Evolutionary conservation across 2,797 vertebrate genomes (phyloP), one percentile per base, ranked within the genome.

Genomic region (Adrianichthys oophorus): DNA sequence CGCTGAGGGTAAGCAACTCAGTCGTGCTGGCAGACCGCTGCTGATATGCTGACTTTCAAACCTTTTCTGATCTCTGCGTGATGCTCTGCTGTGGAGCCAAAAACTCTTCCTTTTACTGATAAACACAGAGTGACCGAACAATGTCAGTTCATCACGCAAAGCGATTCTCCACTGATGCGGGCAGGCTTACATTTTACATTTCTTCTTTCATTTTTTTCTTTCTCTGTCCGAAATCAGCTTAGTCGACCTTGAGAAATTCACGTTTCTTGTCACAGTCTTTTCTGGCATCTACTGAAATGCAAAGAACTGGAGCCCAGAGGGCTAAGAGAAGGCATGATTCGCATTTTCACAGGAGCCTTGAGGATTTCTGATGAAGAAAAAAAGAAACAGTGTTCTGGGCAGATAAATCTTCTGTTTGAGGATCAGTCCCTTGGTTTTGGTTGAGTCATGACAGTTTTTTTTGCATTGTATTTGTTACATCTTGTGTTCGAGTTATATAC

Each of bases 221-320:
- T 44, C 16, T n/a, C 10, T 17, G 7, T 46, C 47, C 42, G 16
- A 55, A 23, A 15, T 37, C 59, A 43, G 10, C 23, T 64, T 12
- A 8, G 4, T 44, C 26, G 7, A 32, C 21, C 21, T 50, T 40
- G 45, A 14, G 29, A 23, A 48, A 15, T 48, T 56, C 17, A 7
- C 7, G 17, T 55, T 51, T 65, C 18, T 37, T 52, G 45, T 62
- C 44, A 45, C 21, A 49, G 1, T 52, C 15, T 48, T 41, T 48
- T 24, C 14, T 26, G 42, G 41, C 15, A 16, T 42, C 41, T 42
- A n/a, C 42, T 17, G n/a, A n/a, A n/a, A 7, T n/a, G 42, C 15
- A n/a, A 24, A 40, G 40, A 57, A 52, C 19, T 56, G 48, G 32
- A 32, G 12, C 23, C 48, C 5, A 17, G 7, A 29, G 15, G 16